These are phyloP conservation scores for Pantelozetes paolii DNA, from an alignment of 2,888 invertebrate genomes.

Conservation along the genomic window DNA sequence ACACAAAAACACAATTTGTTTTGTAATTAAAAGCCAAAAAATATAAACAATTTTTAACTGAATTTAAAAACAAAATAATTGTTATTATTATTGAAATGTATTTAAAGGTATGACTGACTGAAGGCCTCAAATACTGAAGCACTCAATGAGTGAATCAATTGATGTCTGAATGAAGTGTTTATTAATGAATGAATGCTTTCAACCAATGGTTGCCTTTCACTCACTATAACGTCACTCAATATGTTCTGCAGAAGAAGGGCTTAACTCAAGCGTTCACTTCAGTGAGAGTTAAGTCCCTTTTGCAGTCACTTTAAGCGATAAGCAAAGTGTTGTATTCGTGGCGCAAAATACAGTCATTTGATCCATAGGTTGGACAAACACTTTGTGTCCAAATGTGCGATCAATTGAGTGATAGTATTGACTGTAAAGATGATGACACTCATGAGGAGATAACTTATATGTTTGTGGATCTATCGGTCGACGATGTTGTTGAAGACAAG, in stretches of 20 bases:
- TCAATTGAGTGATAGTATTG: too few relatives aligned
- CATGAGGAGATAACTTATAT: background rate
- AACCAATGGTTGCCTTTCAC: slow-evolving; percentile 10
- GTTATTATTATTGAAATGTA: slow-evolving; percentile 2
- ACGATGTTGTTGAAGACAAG: background rate
- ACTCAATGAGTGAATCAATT: too few relatives aligned
- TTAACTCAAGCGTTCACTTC: background rate
- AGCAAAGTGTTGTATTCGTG: too few relatives aligned
- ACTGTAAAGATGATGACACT: too few relatives aligned
- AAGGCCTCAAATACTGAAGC: too few relatives aligned
- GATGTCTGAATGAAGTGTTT: slow-evolving; percentile 3
- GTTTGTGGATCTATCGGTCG: background rate
- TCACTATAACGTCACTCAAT: background rate
- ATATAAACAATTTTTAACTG: background rate
- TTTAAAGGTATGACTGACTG: slow-evolving; percentile 20
- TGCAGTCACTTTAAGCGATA: too few relatives aligned
- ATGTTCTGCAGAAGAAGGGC: background rate
- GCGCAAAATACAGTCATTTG: too few relatives aligned
- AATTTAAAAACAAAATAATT: background rate
- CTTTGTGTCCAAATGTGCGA: too few relatives aligned
- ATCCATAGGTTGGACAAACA: too few relatives aligned
- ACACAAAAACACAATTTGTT: background rate
- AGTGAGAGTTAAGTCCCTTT: background rate
- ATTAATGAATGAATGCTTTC: background rate
- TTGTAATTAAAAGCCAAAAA: background rate